Evolutionary conservation across 1,140 invertebrate species (phyloP), one percentile per base, ranked within the genome.

Genomic region (Coenobita brevimanus): DNA sequence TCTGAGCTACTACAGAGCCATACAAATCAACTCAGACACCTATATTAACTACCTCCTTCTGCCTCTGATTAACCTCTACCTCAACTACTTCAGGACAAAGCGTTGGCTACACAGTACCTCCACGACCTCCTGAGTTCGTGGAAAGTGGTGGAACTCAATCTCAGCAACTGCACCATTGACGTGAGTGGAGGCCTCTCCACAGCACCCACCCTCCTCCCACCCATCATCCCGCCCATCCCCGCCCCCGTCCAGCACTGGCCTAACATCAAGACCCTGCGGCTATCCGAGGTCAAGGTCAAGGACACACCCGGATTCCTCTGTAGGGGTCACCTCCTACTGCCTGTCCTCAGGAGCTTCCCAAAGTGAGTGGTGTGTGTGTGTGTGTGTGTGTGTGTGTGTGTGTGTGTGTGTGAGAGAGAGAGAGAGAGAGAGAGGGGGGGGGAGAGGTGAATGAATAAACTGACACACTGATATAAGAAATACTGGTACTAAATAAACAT

Each of bases 321-420:
- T 1, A 54, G 88, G 15, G 81, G 81, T 21, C 73, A 89, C 50
- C 73, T 89, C 0, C 81, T 89, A 1, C 50, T 89, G n/a, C 62
- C 81, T 21, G 60, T 82, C 4, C 73, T 89, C 30, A 82, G 80
- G 1, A 46, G 67, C 46, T 89, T 69, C 54, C 80, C 81, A 3
- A 89, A 84, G 81, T 89, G 64, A 64, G 87, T 88, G 27, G 43
- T n/a, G n/a, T n/a, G n/a, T n/a, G n/a, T n/a, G n/a, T n/a, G n/a
- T n/a, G n/a, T n/a, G n/a, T n/a, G n/a, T n/a, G n/a, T n/a, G n/a
- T n/a, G n/a, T n/a, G n/a, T n/a, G n/a, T n/a, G n/a, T n/a, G n/a
- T n/a, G n/a, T n/a, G n/a, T n/a, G n/a, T n/a, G n/a, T n/a, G n/a
- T n/a, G n/a, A n/a, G n/a, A n/a, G n/a, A n/a, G n/a, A n/a, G n/a